These are phyloP conservation scores for Ameiurus melas DNA, from an alignment of 2,113 vertebrate species.

Conservation along the genomic window DNA sequence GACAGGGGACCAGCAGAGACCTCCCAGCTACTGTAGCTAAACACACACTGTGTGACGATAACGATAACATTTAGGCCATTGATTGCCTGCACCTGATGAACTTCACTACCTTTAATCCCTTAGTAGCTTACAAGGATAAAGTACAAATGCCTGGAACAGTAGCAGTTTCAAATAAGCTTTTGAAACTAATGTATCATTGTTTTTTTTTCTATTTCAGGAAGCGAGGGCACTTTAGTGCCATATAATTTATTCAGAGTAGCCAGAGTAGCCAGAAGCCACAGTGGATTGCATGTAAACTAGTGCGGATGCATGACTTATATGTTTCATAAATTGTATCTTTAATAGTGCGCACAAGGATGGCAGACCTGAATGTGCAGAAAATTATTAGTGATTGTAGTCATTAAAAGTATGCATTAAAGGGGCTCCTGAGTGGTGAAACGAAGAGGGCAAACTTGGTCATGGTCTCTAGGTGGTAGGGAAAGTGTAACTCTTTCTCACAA, in stretches of 20 bases:
- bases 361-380: too few relatives aligned
- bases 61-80: neutral
- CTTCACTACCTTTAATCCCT: neutral
- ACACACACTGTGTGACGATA: neutral
- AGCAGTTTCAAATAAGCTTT: neutral
- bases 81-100: slow-evolving; percentile 1
- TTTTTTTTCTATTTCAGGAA: neutral
- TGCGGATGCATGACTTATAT: neutral
- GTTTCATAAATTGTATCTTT: neutral
- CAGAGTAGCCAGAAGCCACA: neutral
- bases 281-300: neutral
- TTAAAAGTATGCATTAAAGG: too few relatives aligned
- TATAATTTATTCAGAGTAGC: slow-evolving; percentile 1
- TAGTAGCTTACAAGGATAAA: neutral
- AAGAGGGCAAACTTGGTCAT: too few relatives aligned
- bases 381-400: too few relatives aligned
- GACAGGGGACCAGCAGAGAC: slow-evolving; percentile 9
- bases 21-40: neutral
- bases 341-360: neutral
- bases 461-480: too few relatives aligned
- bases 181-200: neutral
- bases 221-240: neutral
- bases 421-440: too few relatives aligned
- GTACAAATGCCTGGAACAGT: neutral
- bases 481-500: too few relatives aligned